A percentile compares a stretch with the other conserved stretches of the same genome.
phyloP scores from a whole-genome alignment of 2,888 invertebrate species.

The Heliconius ethilla region DNA sequence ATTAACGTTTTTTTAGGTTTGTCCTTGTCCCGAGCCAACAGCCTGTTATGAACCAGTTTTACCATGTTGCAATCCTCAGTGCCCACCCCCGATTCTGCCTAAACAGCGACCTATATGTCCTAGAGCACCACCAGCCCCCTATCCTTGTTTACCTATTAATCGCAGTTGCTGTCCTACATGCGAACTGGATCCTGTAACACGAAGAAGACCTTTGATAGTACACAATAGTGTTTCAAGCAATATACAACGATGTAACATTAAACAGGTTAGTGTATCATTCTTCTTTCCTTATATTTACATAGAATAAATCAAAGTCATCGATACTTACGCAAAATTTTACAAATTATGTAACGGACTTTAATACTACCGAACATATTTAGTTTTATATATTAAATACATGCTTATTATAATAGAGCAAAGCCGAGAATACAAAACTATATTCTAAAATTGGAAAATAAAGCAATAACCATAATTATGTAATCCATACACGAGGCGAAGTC shows the following conservation, averaged over 20 bases:
- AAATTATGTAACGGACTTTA: too few relatives aligned
- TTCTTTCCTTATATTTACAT: neutral
- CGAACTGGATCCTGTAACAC: conserved; percentile 80
- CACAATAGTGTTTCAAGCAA: conserved; percentile 77
- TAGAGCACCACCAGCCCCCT: conserved; percentile 68
- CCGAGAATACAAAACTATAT: too few relatives aligned
- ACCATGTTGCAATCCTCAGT: conserved; percentile 76
- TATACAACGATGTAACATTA: conserved; percentile 43
- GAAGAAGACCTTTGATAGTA: conserved; percentile 81
- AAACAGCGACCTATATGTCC: conserved; percentile 77
- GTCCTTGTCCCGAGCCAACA: conserved; percentile 70
- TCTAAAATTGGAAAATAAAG: too few relatives aligned
- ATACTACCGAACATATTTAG: too few relatives aligned
- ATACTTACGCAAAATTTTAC: neutral
- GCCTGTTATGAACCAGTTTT: conserved; percentile 72
- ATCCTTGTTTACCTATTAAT: conserved; percentile 75
- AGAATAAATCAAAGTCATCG: neutral
- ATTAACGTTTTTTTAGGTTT: conserved; percentile 54
- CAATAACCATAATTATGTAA: too few relatives aligned
- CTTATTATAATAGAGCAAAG: too few relatives aligned
- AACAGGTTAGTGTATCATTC: conserved; percentile 3
- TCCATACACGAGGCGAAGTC: too few relatives aligned
- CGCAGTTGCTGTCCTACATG: conserved; percentile 73
- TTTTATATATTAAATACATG: too few relatives aligned
- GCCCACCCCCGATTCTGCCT: conserved; percentile 78